These are phyloP conservation scores for Galago senegalensis DNA, from an alignment of 2,797 vertebrate species.

Conservation along the genomic window DNA sequence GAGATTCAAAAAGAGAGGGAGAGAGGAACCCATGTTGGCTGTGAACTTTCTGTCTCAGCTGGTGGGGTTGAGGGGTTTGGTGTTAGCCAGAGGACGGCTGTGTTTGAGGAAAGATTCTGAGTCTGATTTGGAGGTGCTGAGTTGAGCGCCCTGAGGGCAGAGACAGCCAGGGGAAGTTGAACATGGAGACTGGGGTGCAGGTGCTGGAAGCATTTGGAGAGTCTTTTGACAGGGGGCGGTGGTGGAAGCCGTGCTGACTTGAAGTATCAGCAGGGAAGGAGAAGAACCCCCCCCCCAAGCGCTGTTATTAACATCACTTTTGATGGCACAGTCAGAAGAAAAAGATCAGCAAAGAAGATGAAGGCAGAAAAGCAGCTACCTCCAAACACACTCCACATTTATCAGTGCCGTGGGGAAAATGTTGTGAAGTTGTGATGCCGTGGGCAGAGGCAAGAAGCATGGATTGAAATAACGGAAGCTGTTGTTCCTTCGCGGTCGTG, in stretches of 20 bases:
- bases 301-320: neutral
- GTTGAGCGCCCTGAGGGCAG: neutral
- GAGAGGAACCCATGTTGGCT: neutral
- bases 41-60: neutral
- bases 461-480: neutral
- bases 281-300: neutral
- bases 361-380: neutral
- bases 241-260: neutral
- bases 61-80: neutral
- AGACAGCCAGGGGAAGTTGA: neutral
- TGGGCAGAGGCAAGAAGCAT: neutral
- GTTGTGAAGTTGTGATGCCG: neutral
- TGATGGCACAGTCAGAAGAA: neutral
- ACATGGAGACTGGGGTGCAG: neutral
- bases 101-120: neutral
- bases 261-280: neutral
- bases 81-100: neutral
- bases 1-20: neutral
- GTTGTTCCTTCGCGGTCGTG: neutral
- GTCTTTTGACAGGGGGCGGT: neutral
- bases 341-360: neutral
- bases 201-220: neutral
- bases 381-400: neutral
- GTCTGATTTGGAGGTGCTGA: neutral
- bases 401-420: neutral